Conservation (phyloP, 2,113 vertebrate genomes). For the Myotis yumanensis region DNA sequence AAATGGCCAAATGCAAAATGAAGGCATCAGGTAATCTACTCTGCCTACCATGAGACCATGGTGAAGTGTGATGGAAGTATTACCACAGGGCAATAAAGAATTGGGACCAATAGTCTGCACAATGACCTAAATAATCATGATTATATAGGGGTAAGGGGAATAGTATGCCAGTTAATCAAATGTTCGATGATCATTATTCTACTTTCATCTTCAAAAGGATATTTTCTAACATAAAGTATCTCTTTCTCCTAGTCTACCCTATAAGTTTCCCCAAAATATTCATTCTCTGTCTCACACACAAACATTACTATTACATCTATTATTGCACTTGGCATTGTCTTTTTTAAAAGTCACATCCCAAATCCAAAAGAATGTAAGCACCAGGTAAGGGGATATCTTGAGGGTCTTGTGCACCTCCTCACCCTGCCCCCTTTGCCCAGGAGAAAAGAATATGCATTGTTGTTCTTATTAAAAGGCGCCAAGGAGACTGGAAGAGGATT, state of each 20-base stretch:
- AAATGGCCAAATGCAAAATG: background rate
- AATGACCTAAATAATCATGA: background rate
- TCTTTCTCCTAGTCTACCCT: background rate
- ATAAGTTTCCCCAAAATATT: background rate
- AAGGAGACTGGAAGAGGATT: background rate
- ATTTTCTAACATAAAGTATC: background rate
- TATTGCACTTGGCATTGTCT: background rate
- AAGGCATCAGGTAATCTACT: background rate
- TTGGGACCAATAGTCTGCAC: background rate
- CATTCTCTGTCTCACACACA: background rate
- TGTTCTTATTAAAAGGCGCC: background rate
- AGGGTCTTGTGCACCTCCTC: background rate
- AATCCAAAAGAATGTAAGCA: background rate
- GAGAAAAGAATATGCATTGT: background rate
- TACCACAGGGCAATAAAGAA: background rate
- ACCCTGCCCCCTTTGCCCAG: background rate
- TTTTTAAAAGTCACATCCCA: background rate
- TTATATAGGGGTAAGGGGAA: background rate
- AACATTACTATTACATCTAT: background rate
- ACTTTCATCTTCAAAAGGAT: background rate
- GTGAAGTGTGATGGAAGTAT: background rate
- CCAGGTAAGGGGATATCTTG: background rate
- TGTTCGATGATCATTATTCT: background rate
- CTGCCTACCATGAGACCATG: background rate
- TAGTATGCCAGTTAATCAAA: background rate